A percentile compares a stretch with the other conserved stretches of the same genome.
These are phyloP conservation scores for Okamejei kenojei DNA, from an alignment of 2,797 vertebrate genomes.

Conservation along the genomic window DNA sequence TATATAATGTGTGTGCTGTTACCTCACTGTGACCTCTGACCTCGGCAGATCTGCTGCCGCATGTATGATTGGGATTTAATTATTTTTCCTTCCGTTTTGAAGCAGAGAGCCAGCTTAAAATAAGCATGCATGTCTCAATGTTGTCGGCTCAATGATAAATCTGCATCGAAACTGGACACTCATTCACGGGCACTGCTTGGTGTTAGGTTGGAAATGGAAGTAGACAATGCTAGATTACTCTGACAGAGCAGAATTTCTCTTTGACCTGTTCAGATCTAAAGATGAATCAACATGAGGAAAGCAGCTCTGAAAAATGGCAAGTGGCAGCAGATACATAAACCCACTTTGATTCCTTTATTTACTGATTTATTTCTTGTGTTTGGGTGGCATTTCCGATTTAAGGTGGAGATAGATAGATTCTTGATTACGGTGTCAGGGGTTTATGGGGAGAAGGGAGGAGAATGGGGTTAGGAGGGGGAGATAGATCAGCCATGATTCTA, in stretches of 20 bases:
- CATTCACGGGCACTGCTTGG: no score
- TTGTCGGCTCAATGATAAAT: no score
- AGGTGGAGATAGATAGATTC: no score
- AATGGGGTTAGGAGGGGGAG: no score
- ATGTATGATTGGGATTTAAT: no score
- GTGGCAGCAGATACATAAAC: background rate
- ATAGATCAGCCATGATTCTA: background rate
- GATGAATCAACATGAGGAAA: background rate
- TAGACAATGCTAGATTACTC: background rate
- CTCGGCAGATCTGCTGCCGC: background rate
- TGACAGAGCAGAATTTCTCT: background rate
- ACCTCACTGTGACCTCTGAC: background rate
- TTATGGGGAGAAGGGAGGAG: no score
- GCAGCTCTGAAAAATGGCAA: background rate
- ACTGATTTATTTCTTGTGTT: background rate
- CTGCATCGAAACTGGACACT: background rate
- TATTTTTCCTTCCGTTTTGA: background rate
- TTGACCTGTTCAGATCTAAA: background rate
- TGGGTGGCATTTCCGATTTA: background rate
- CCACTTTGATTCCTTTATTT: background rate
- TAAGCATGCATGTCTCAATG: background rate
- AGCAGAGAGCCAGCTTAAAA: background rate
- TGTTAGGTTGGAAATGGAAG: background rate
- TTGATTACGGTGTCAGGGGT: no score
- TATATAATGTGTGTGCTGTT: background rate